A percentile compares a stretch with the other conserved stretches of the same genome.
Conservation (phyloP, 2,113 vertebrate species). For the Meles meles region DNA sequence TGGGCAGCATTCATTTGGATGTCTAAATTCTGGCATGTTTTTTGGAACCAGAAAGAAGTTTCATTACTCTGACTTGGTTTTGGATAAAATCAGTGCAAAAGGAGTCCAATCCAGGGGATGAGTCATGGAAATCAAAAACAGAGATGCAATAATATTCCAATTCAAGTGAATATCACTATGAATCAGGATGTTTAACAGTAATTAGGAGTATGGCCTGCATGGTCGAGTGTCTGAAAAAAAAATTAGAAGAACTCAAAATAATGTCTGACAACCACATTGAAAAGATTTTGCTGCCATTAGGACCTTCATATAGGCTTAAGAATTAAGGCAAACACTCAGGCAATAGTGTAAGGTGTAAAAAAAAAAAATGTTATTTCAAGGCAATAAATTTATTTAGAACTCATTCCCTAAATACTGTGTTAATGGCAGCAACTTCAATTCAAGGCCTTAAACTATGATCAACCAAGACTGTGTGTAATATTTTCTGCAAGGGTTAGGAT, state of each 20-base stretch:
- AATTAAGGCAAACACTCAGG: neutral
- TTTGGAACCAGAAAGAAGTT: neutral
- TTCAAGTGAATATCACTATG: neutral
- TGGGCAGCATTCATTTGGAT: neutral
- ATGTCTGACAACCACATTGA: neutral
- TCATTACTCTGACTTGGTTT: neutral
- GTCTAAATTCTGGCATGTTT: neutral
- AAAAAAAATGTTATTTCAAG: neutral
- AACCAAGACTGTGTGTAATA: neutral
- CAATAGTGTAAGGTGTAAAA: neutral
- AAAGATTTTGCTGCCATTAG: neutral
- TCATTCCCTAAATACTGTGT: neutral
- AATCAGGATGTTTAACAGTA: neutral
- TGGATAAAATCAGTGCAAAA: neutral
- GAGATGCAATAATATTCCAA: neutral
- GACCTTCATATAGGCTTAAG: neutral
- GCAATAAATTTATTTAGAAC: neutral
- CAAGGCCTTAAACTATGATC: neutral
- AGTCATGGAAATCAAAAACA: neutral
- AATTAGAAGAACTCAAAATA: neutral
- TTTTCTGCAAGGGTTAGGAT: neutral
- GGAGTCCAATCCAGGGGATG: neutral
- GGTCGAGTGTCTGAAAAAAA: neutral
- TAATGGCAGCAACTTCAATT: neutral
- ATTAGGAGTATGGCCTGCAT: neutral